phyloP scores from a whole-genome alignment of 2,888 invertebrate species.

The Bugula neritina region DNA sequence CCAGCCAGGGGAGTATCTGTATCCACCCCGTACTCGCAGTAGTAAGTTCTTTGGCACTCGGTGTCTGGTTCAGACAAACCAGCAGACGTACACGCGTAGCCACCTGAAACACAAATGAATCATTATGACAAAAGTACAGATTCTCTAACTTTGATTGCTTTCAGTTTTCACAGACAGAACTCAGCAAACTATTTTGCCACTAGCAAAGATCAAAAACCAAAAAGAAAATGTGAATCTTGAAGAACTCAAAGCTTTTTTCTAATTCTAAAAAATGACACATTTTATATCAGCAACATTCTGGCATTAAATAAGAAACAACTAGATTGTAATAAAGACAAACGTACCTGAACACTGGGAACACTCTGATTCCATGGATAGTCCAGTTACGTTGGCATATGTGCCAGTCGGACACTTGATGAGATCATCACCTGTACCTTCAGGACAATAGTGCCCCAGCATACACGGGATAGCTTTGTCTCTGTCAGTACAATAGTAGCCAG shows the following conservation, averaged over 20 bases:
- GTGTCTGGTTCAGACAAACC: constrained; percentile 40
- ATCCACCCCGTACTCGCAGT: constrained; percentile 41
- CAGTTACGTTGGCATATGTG: constrained; percentile 43
- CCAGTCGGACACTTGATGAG: constrained; percentile 44
- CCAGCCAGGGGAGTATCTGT: constrained; percentile 37
- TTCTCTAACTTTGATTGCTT: no score
- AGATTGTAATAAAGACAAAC: no score
- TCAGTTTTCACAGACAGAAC: no score
- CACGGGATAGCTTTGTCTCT: constrained; percentile 44
- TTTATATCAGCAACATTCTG: no score
- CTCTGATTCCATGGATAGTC: constrained; percentile 37
- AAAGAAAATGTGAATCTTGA: no score
- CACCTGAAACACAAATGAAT: constrained; percentile 39
- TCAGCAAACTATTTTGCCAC: no score
- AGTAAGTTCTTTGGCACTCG: constrained; percentile 38
- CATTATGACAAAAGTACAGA: no score
- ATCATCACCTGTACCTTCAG: constrained; percentile 46
- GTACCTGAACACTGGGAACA: constrained; percentile 47
- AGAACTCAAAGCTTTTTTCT: no score
- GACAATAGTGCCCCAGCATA: constrained; percentile 46
- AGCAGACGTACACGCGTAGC: constrained; percentile 43
- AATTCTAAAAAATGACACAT: no score
- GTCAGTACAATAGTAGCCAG: constrained; percentile 45
- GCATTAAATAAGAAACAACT: no score
- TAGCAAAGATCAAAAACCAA: no score